phyloP scores from a whole-genome alignment of 2,888 invertebrate species.

The Ctenicera cuprea region DNA sequence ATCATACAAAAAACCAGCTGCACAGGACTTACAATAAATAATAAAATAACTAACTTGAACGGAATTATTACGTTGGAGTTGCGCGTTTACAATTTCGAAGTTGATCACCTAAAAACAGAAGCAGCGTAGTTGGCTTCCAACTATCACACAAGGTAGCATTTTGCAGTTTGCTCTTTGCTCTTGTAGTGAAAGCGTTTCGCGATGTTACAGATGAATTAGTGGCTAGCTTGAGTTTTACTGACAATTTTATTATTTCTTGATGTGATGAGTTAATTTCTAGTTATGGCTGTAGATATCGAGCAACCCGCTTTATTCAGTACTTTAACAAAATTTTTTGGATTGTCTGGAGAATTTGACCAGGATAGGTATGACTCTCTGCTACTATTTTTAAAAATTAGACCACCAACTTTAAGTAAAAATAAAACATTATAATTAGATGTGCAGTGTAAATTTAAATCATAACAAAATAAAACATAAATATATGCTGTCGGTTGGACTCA shows the following conservation, averaged over 20 bases:
- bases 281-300: slow-evolving; percentile 60
- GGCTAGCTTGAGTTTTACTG: background rate
- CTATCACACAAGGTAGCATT: slow-evolving; percentile 14
- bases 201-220: slow-evolving; percentile 12
- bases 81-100: slow-evolving; percentile 41
- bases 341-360: slow-evolving; percentile 62
- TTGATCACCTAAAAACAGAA: slow-evolving; percentile 49
- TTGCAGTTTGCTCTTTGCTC: slow-evolving; percentile 30
- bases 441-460: too few relatives aligned
- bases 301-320: slow-evolving; percentile 63
- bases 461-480: too few relatives aligned
- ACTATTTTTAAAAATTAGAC: slow-evolving; percentile 2
- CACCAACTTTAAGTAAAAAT: background rate
- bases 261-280: background rate
- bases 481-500: too few relatives aligned
- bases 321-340: slow-evolving; percentile 64
- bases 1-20: background rate
- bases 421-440: too few relatives aligned
- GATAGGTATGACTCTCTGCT: slow-evolving; percentile 62
- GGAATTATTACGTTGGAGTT: slow-evolving; percentile 31
- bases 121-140: slow-evolving; percentile 24
- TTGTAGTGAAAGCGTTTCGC: slow-evolving; percentile 35
- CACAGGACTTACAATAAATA: background rate
- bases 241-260: background rate
- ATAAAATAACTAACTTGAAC: background rate